Evolutionary conservation across 2,797 vertebrate genomes (phyloP).

Genomic region (Manis crassicaudata): DNA sequence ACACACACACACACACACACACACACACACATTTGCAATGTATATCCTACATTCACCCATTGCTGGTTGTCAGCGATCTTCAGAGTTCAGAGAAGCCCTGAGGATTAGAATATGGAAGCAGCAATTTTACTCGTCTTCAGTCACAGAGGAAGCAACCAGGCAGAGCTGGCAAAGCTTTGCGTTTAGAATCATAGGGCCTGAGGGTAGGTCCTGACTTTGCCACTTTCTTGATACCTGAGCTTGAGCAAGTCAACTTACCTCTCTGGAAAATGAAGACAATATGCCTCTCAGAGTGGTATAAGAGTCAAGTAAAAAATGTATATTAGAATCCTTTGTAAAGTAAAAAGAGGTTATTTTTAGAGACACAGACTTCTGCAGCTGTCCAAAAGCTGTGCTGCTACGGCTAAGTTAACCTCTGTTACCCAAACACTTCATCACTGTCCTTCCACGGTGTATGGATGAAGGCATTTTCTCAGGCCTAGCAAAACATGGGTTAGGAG

Average conservation of each 20-base stretch:
- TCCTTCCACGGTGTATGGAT: neutral
- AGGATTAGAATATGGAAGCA: neutral
- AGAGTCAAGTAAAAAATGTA: neutral
- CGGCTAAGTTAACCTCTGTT: neutral
- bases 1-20: neutral
- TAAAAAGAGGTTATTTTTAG: neutral
- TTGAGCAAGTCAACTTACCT: neutral
- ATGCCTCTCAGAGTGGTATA: neutral
- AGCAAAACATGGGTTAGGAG: neutral
- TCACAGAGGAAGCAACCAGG: neutral
- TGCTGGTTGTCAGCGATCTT: neutral
- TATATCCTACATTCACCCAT: neutral
- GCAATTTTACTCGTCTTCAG: neutral
- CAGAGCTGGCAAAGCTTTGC: neutral
- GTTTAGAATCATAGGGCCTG: neutral
- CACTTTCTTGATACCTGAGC: neutral
- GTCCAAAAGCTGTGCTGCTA: neutral
- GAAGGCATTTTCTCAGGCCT: neutral
- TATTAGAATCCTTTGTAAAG: neutral
- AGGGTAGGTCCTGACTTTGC: neutral
- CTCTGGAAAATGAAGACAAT: neutral
- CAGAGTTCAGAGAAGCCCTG: neutral
- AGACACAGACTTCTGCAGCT: neutral
- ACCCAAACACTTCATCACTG: neutral
- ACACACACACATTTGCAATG: neutral